A percentile compares a stretch with the other conserved stretches of the same genome.
Conservation (phyloP, 1,140 invertebrate species). For the Diachasma alloeum region DNA sequence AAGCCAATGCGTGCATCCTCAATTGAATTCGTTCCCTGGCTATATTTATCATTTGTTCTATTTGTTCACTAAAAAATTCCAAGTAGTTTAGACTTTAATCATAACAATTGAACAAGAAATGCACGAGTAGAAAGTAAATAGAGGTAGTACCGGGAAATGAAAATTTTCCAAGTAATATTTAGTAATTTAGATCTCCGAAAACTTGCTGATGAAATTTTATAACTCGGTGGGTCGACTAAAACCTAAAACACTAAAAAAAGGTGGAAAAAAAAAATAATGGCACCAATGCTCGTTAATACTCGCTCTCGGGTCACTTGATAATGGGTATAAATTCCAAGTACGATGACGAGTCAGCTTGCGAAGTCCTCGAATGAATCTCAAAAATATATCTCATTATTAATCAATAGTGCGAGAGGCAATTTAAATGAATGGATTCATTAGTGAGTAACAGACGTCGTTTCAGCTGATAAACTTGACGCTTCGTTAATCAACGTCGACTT, state of each 20-base stretch:
- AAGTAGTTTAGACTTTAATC: neutral
- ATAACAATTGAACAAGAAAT: neutral
- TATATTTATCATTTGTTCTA: neutral
- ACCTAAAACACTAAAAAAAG: neutral
- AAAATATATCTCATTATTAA: neutral
- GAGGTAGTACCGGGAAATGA: neutral
- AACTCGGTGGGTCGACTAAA: slow-evolving; percentile 15
- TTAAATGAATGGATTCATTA: neutral
- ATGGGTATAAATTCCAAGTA: neutral
- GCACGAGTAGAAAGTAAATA: neutral
- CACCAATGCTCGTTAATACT: neutral
- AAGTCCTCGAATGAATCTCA: neutral
- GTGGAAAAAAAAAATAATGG: neutral
- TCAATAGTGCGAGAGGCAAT: neutral
- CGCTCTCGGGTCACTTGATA: neutral
- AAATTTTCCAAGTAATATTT: neutral
- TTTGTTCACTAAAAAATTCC: neutral
- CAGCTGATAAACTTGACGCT: slow-evolving; percentile 6
- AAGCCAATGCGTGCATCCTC: neutral
- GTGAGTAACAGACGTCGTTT: neutral
- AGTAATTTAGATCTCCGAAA: neutral
- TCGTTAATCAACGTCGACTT: slow-evolving; percentile 14
- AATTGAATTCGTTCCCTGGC: neutral
- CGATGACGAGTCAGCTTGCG: neutral
- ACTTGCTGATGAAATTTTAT: neutral